Conservation (phyloP, 2,797 vertebrate genomes). For the Syncerus caffer region DNA sequence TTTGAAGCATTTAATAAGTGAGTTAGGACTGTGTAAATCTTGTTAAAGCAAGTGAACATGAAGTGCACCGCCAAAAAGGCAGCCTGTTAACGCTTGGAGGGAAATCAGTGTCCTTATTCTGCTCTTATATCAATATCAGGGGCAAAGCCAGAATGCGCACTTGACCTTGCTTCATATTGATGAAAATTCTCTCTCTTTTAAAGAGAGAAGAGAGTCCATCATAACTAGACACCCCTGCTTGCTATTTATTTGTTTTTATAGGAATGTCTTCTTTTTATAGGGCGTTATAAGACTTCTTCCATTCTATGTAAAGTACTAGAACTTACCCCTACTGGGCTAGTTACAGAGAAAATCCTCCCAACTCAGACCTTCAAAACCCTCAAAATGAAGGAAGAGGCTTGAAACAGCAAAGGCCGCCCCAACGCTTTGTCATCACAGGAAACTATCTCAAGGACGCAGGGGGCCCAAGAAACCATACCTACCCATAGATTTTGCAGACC, state of each 20-base stretch:
- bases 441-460: not conserved
- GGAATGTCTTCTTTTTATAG: not conserved
- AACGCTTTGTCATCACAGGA: not conserved
- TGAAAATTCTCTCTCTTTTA: not conserved
- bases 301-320: not conserved
- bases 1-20: constrained; percentile 59
- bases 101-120: not conserved
- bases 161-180: not conserved
- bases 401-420: not conserved
- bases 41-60: constrained; percentile 43
- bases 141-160: not conserved
- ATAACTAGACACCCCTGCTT: not conserved
- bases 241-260: not conserved
- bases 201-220: not conserved
- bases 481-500: not conserved
- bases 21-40: constrained; percentile 40
- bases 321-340: not conserved
- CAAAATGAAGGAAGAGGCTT: not conserved
- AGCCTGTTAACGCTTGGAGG: not conserved
- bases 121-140: not conserved
- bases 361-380: not conserved
- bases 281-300: not conserved
- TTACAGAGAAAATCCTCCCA: not conserved
- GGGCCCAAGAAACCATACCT: not conserved
- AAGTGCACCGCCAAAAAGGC: not conserved